phyloP scores from a whole-genome alignment of 2,797 vertebrate species.

The Eulemur coronatus region DNA sequence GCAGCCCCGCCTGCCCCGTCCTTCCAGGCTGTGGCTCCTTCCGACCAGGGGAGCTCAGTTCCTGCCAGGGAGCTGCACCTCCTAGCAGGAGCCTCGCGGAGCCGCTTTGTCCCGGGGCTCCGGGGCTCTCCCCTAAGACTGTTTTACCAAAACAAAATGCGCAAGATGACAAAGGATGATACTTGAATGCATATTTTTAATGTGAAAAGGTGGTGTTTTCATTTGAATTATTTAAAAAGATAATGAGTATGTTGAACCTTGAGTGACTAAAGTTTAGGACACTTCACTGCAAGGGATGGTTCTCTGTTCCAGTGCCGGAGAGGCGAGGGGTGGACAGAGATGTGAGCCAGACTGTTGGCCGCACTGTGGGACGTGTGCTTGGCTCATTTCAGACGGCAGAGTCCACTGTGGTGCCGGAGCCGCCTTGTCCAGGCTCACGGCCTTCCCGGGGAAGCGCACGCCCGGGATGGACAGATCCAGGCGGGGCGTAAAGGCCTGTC shows the following conservation, averaged over 20 bases:
- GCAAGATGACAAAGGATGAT: not conserved
- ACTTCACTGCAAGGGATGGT: not conserved
- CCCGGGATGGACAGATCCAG: not conserved
- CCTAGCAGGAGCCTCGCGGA: not conserved
- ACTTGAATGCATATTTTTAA: not conserved
- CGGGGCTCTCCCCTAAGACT: not conserved
- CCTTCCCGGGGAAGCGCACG: not conserved
- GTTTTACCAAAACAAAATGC: not conserved
- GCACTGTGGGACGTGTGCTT: not conserved
- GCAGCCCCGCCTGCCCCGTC: not conserved
- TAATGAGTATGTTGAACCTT: not conserved
- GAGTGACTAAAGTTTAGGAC: not conserved
- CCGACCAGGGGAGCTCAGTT: not conserved
- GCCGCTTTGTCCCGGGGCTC: not conserved
- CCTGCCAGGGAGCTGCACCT: no score
- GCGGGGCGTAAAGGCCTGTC: not conserved
- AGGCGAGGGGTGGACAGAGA: not conserved
- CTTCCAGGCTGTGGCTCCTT: not conserved
- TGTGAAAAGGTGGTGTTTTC: not conserved
- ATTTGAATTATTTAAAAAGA: not conserved
- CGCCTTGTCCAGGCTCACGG: not conserved
- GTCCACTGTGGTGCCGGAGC: no score
- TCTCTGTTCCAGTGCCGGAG: accelerated
- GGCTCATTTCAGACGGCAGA: not conserved
- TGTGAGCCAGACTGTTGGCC: not conserved